A percentile compares a stretch with the other conserved stretches of the same genome.
Conservation (phyloP, 2,888 invertebrate species). For the Brachylomia viminalis region DNA sequence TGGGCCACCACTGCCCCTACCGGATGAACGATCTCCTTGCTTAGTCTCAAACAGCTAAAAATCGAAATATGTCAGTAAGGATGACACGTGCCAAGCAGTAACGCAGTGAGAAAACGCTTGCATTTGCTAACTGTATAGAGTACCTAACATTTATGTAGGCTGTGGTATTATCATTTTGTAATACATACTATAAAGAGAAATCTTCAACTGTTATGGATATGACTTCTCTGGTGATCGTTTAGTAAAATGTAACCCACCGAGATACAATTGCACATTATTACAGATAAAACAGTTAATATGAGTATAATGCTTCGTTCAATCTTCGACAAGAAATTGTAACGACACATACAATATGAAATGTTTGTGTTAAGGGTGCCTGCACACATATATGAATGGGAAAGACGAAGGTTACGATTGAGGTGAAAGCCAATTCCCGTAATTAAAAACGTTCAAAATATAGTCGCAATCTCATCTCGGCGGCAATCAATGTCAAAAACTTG, state of each 20-base stretch:
- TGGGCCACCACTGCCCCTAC: too few relatives aligned
- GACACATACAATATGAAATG: slow-evolving; percentile 49
- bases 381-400: slow-evolving; percentile 3
- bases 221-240: slow-evolving; percentile 35
- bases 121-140: not conserved
- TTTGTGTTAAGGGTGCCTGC: slow-evolving; percentile 52
- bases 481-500: too few relatives aligned
- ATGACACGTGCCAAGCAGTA: not conserved
- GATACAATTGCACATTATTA: slow-evolving; percentile 39
- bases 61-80: not conserved
- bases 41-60: not conserved
- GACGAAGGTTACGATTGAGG: not conserved
- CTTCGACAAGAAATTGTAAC: slow-evolving; percentile 74
- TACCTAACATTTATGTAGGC: not conserved
- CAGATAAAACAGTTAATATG: slow-evolving; percentile 70
- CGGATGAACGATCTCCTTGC: too few relatives aligned
- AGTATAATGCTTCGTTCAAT: slow-evolving; percentile 73
- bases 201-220: slow-evolving; percentile 18
- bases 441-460: too few relatives aligned
- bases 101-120: not conserved
- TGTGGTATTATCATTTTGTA: slow-evolving; percentile 10
- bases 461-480: too few relatives aligned
- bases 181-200: slow-evolving; percentile 12
- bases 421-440: too few relatives aligned
- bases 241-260: slow-evolving; percentile 40